These are phyloP conservation scores for Zalophus californianus DNA, from an alignment of 2,797 vertebrate genomes.

Conservation along the genomic window DNA sequence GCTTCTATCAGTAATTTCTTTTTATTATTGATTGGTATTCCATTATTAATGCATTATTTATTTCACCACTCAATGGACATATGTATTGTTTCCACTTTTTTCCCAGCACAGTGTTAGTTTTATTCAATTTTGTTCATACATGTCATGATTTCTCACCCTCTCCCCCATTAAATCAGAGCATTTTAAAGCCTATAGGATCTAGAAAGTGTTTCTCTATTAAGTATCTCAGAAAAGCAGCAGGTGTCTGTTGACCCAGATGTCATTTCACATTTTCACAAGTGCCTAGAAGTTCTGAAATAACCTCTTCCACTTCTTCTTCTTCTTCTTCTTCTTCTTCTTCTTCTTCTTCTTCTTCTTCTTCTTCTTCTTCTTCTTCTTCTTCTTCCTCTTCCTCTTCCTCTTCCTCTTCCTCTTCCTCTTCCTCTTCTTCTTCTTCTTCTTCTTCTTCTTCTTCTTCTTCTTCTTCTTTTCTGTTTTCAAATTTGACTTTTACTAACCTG, in stretches of 20 bases:
- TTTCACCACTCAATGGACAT: background rate
- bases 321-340: background rate
- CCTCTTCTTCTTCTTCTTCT: too few relatives aligned
- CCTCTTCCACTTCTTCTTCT: background rate
- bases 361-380: too few relatives aligned
- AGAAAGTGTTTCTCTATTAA: background rate
- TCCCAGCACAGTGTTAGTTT: background rate
- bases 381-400: background rate
- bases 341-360: too few relatives aligned
- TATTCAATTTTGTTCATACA: background rate
- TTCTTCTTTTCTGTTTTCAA: background rate
- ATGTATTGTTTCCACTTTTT: background rate
- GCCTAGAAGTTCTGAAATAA: background rate
- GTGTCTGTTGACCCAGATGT: background rate
- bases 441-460: too few relatives aligned
- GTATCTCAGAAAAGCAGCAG: slow-evolving; percentile 23
- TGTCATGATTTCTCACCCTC: background rate
- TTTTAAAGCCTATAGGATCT: background rate
- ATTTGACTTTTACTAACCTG: background rate
- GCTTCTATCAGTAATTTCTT: background rate
- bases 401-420: too few relatives aligned
- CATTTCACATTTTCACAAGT: background rate
- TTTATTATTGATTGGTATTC: background rate
- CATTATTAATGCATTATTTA: background rate
- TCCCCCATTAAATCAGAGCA: background rate